Evolutionary conservation across 2,113 vertebrate genomes (phyloP), one percentile per base, ranked within the genome.

Genomic region (Lycaon pictus): DNA sequence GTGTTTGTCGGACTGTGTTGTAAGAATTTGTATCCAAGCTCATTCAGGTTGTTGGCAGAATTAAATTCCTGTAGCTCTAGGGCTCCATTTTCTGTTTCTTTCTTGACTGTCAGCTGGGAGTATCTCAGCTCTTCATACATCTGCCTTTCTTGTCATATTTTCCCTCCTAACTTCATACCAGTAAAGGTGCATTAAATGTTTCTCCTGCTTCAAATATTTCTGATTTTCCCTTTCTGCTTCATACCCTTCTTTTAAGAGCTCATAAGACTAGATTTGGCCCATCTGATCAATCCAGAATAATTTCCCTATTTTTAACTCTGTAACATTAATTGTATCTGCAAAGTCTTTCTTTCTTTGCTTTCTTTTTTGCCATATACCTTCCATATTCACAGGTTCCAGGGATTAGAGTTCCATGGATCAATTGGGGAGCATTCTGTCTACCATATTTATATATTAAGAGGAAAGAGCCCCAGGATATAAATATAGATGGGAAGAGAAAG

Each of bases 1-100:
- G 67, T 1, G 9, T 56, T 29, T 12, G 7, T 2, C 37, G 16
- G 15, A 60, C 11, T 3, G 0, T 25, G 2, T 22, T 74, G 11
- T 7, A 94, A 84, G 32, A n/a, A 22, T 65, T 51, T 11, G 10
- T 3, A 7, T 90, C 22, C 19, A 63, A 67, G 4, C 6, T 72
- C 62, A 7, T 58, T 79, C 11, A 15, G 15, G n/a, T 17, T 81
- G 23, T 32, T 48, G 43, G 19, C 22, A 81, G 93, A 76, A 37
- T 67, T 65, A 37, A 23, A 3, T 37, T 48, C 56, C 55, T 80
- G 25, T 87, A 35, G 25, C 13, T 89, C 7, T 19, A 53, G 23
- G 8, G 23, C 16, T 55, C 20, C 11, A 1, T 6, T 71, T 6
- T 43, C 29, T n/a, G 4, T 43, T 80, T 94, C 89, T 19, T 72